Evolutionary conservation across 2,888 invertebrate genomes (phyloP).

Genomic region (Miltochrista miniata): DNA sequence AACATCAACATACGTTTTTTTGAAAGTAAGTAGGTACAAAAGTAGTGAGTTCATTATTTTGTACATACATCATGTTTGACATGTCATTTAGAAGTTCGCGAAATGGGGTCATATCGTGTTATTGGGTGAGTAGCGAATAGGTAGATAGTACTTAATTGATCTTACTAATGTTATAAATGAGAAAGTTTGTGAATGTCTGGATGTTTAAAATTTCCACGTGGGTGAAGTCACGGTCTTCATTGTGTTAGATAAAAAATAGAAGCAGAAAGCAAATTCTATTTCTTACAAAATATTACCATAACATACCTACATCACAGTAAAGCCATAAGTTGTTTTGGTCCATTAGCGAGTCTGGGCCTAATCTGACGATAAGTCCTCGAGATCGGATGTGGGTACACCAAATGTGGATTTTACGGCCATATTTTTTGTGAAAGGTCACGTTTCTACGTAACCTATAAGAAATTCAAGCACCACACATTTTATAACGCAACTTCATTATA

Average conservation of each 20-base stretch:
- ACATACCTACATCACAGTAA: background rate
- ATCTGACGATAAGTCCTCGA: conserved; percentile 7
- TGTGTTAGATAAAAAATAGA: too few species aligned
- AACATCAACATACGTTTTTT: background rate
- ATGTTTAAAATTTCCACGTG: too few species aligned
- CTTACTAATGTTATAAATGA: too few species aligned
- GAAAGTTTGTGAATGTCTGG: too few species aligned
- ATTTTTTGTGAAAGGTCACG: conserved; percentile 46
- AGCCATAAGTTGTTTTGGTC: background rate
- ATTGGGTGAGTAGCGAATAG: conserved; percentile 9
- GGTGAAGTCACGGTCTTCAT: too few species aligned
- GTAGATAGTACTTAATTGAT: background rate
- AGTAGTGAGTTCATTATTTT: conserved; percentile 14
- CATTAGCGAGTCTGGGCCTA: background rate
- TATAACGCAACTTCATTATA: conserved; percentile 28
- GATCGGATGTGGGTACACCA: conserved; percentile 2
- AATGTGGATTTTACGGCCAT: conserved; percentile 23
- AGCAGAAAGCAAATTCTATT: background rate
- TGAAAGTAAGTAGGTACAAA: background rate
- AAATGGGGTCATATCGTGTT: conserved; percentile 4
- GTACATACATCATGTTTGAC: conserved; percentile 28
- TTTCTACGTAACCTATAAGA: conserved; percentile 31
- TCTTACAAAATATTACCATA: background rate
- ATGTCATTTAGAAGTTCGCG: conserved; percentile 17
- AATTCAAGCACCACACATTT: conserved; percentile 49